Percentiles rank a stretch among this genome's conserved stretches.
phyloP scores from a whole-genome alignment of 2,888 invertebrate genomes.

The Drosophila leonis region DNA sequence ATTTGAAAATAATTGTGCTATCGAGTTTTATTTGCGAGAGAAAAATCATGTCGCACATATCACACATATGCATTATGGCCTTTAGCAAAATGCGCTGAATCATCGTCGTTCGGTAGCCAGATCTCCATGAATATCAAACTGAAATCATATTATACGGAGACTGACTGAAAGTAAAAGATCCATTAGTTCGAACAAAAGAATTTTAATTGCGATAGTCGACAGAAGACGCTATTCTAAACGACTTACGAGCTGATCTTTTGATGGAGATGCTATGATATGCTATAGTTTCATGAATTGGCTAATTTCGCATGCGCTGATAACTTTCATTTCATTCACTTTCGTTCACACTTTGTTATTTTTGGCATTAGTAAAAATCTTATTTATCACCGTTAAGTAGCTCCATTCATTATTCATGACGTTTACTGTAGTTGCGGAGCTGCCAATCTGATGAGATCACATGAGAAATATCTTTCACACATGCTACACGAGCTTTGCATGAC shows the following conservation, averaged over 20 bases:
- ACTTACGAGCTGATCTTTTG: slow-evolving; percentile 40
- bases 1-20: slow-evolving; percentile 62
- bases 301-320: slow-evolving; percentile 55
- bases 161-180: slow-evolving; percentile 65
- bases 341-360: slow-evolving; percentile 63
- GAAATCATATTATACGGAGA: slow-evolving; percentile 42
- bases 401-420: slow-evolving; percentile 46
- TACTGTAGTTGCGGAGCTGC: slow-evolving; percentile 17
- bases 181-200: slow-evolving; percentile 70
- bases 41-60: slow-evolving; percentile 22
- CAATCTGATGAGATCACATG: slow-evolving; percentile 53
- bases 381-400: slow-evolving; percentile 33
- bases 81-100: slow-evolving; percentile 28
- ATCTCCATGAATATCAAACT: slow-evolving; percentile 26
- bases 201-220: slow-evolving; percentile 62
- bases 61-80: slow-evolving; percentile 31
- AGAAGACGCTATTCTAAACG: slow-evolving; percentile 56
- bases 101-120: slow-evolving; percentile 54
- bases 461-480: slow-evolving; percentile 24
- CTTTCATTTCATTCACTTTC: slow-evolving; percentile 75
- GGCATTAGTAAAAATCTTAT: slow-evolving; percentile 56
- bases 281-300: slow-evolving; percentile 46
- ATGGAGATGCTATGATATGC: slow-evolving; percentile 38
- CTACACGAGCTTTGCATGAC: slow-evolving; percentile 44
- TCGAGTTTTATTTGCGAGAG: slow-evolving; percentile 41